Percentiles rank a stretch among this genome's conserved stretches.
phyloP scores from a whole-genome alignment of 2,888 invertebrate genomes.

The Heliconius erato region DNA sequence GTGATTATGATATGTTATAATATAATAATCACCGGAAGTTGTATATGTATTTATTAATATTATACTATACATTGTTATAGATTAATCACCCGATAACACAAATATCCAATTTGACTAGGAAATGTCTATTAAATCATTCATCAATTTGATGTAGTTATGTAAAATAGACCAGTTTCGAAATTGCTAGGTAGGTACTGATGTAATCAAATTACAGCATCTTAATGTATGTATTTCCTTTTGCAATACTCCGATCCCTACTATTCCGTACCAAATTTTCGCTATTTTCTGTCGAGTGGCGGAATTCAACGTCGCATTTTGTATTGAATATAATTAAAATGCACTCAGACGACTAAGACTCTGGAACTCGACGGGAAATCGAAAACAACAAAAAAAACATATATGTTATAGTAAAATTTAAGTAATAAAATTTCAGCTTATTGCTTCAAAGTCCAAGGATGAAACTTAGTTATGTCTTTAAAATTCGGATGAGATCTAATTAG shows the following conservation, averaged over 20 bases:
- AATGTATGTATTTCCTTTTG: not conserved
- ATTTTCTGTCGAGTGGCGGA: too few species aligned
- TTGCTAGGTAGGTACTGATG: not conserved
- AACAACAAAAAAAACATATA: too few species aligned
- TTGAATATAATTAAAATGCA: too few species aligned
- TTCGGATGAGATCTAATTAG: conserved; percentile 42
- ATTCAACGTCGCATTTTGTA: too few species aligned
- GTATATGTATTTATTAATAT: not conserved
- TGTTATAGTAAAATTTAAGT: too few species aligned
- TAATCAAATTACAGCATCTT: not conserved
- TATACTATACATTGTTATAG: not conserved
- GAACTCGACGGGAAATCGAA: too few species aligned
- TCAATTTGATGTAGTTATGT: not conserved
- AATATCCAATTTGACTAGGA: not conserved
- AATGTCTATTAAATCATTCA: conserved; percentile 9
- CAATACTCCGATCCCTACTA: too few species aligned
- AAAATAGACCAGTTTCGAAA: not conserved
- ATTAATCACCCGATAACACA: not conserved
- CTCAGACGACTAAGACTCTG: too few species aligned
- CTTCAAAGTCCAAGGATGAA: conserved; percentile 33
- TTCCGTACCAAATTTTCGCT: too few species aligned
- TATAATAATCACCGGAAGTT: not conserved
- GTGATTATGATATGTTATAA: too few species aligned
- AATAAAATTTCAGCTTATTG: conserved; percentile 19
- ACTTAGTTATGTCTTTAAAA: conserved; percentile 32